phyloP scores from a whole-genome alignment of 2,888 invertebrate species.

The Sylvicola cinctus region DNA sequence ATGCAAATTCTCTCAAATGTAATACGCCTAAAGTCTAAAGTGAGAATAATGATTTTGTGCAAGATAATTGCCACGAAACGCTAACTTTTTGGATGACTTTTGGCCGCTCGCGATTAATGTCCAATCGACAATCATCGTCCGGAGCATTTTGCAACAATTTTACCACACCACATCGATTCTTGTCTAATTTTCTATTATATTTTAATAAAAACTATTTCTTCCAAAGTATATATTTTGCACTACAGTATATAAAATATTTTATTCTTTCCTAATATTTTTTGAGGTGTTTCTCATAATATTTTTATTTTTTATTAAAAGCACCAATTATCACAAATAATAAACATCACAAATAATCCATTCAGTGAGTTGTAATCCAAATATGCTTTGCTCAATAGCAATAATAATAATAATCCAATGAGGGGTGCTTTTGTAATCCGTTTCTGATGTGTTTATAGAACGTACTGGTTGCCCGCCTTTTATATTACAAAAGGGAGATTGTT shows the following conservation, averaged over 20 bases:
- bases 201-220: not conserved
- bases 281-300: not conserved
- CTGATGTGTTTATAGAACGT: too few species aligned
- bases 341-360: not conserved
- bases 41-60: too few species aligned
- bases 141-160: slow-evolving; percentile 4
- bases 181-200: not conserved
- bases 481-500: too few species aligned
- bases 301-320: not conserved
- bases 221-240: not conserved
- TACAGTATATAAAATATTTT: too few species aligned
- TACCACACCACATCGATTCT: not conserved
- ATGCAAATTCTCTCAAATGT: too few species aligned
- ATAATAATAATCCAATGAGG: too few species aligned
- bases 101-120: slow-evolving; percentile 5
- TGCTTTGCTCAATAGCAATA: too few species aligned
- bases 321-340: not conserved
- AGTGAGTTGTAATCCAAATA: too few species aligned
- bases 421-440: too few species aligned
- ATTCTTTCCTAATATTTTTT: not conserved
- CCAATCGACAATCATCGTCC: slow-evolving; percentile 7
- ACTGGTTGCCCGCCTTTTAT: too few species aligned
- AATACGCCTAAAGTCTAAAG: too few species aligned
- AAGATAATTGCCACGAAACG: not conserved
- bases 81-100: slow-evolving; percentile 1